Evolutionary conservation across 2,113 vertebrate genomes (phyloP).

Genomic region (Gymnocephalus cernua): DNA sequence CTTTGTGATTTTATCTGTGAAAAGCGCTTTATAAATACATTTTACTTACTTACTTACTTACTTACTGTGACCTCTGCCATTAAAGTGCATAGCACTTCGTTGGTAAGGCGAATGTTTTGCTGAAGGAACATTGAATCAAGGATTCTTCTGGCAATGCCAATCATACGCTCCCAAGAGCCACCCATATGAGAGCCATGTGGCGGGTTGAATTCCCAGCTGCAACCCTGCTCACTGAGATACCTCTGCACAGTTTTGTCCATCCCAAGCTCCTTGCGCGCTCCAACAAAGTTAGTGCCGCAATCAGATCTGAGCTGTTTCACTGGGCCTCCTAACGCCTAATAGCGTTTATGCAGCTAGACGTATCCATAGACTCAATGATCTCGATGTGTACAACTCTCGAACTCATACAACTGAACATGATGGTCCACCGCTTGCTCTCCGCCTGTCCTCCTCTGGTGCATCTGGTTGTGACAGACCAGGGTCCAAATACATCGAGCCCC

Average conservation of each 20-base stretch:
- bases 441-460: constrained; percentile 9
- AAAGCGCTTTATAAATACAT: too few relatives aligned
- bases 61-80: too few relatives aligned
- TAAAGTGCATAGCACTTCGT: too few relatives aligned
- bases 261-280: constrained; percentile 4
- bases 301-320: neutral
- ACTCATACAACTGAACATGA: neutral
- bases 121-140: too few relatives aligned
- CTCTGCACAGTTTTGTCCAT: neutral
- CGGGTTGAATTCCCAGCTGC: neutral
- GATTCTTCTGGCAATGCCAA: too few relatives aligned
- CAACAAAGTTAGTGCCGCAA: too few relatives aligned
- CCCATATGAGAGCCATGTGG: neutral
- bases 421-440: constrained; percentile 6
- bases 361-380: neutral
- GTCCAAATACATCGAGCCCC: constrained; percentile 5
- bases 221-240: neutral
- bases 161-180: neutral
- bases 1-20: too few relatives aligned
- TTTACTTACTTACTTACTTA: too few relatives aligned
- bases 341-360: neutral
- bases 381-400: neutral
- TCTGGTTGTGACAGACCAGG: neutral
- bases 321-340: neutral
- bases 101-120: too few relatives aligned